Evolutionary conservation across 1,140 invertebrate species (phyloP).

Genomic region (Prorops nasuta): DNA sequence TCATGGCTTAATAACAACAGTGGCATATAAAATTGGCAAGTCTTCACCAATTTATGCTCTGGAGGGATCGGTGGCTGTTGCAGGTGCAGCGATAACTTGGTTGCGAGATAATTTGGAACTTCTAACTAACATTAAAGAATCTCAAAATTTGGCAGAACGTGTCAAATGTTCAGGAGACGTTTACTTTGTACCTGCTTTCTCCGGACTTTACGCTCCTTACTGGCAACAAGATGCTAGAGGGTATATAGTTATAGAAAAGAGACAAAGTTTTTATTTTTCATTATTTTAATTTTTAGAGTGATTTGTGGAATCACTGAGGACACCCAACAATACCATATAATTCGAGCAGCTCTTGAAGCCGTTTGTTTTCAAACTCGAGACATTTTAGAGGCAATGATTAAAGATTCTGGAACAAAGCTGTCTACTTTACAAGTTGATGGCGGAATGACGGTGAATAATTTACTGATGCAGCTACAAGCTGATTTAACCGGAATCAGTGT

Average conservation of each 20-base stretch:
- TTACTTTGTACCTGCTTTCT: constrained; percentile 95
- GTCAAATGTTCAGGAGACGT: constrained; percentile 76
- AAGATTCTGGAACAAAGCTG: constrained; percentile 77
- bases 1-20: constrained; percentile 75
- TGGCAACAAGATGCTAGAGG: constrained; percentile 93
- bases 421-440: constrained; percentile 81
- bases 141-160: constrained; percentile 71
- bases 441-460: constrained; percentile 85
- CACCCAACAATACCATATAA: constrained; percentile 79
- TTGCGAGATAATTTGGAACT: constrained; percentile 84
- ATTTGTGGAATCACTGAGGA: constrained; percentile 75
- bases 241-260: constrained; percentile 57
- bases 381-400: constrained; percentile 83
- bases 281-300: constrained; percentile 53
- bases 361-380: constrained; percentile 89
- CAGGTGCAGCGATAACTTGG: constrained; percentile 88
- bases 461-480: constrained; percentile 83
- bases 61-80: constrained; percentile 86
- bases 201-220: constrained; percentile 93
- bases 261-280: constrained; percentile 6
- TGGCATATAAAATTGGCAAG: constrained; percentile 73
- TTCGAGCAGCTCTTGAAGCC: constrained; percentile 85
- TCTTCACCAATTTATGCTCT: constrained; percentile 67
- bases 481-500: constrained; percentile 68
- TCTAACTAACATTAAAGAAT: constrained; percentile 70